Evolutionary conservation across 1,140 invertebrate species (phyloP).

Genomic region (Manduca sexta): DNA sequence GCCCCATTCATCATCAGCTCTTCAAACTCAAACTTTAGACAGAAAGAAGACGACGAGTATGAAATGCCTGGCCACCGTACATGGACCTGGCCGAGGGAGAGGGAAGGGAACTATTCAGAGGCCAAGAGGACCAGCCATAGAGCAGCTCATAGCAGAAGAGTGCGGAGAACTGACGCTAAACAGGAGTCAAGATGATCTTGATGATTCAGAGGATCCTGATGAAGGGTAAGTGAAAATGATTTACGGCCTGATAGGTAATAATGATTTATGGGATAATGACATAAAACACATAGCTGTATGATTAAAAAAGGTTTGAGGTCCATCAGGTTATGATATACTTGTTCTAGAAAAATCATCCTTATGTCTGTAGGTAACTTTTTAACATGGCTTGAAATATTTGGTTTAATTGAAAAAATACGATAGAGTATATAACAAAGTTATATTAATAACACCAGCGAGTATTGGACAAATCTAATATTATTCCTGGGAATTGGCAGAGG

Average conservation of each 20-base stretch:
- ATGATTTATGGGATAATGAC: too few species aligned
- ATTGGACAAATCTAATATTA: background rate
- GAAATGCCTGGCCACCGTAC: conserved; percentile 57
- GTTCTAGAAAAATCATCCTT: too few species aligned
- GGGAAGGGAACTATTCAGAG: conserved; percentile 40
- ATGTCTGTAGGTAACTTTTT: too few species aligned
- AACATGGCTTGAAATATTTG: too few species aligned
- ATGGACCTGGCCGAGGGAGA: conserved; percentile 39
- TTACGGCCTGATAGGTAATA: background rate
- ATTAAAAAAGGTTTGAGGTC: too few species aligned
- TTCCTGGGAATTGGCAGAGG: too few species aligned
- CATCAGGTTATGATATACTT: too few species aligned
- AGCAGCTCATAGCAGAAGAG: conserved; percentile 63
- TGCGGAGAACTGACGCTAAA: conserved; percentile 51
- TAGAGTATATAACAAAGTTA: too few species aligned
- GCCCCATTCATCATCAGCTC: conserved; percentile 51
- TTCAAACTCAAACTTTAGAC: conserved; percentile 62
- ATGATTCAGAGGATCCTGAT: conserved; percentile 62
- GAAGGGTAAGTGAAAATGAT: conserved; percentile 41
- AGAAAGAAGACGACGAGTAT: conserved; percentile 41
- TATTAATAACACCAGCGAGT: background rate
- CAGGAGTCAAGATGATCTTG: conserved; percentile 53
- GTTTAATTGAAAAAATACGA: too few species aligned
- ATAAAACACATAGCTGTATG: too few species aligned
- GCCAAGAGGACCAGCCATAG: conserved; percentile 50